phyloP scores from a whole-genome alignment of 1,140 invertebrate genomes.

The Drosophila guanche region DNA sequence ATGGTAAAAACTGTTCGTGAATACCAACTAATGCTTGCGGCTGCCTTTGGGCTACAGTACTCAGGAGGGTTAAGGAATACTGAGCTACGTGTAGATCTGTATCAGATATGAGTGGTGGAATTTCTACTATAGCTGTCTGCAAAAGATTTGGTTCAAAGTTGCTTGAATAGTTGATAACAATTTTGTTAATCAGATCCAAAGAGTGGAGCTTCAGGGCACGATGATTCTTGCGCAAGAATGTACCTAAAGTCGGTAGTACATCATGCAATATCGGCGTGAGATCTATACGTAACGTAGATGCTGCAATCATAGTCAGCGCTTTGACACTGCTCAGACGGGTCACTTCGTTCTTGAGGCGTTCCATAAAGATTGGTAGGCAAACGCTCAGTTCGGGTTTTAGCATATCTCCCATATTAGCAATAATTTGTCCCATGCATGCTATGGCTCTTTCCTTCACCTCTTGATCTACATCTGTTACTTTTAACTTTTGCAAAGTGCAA shows the following conservation, averaged over 20 bases:
- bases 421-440: conserved; percentile 97
- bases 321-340: conserved; percentile 98
- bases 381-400: conserved; percentile 89
- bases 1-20: conserved; percentile 89
- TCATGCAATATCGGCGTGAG: conserved; percentile 93
- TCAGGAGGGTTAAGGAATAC: conserved; percentile 90
- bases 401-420: conserved; percentile 95
- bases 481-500: conserved; percentile 92
- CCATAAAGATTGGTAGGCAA: conserved; percentile 97
- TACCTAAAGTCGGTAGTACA: conserved; percentile 95
- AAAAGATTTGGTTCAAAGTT: conserved; percentile 89
- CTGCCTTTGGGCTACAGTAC: conserved; percentile 85
- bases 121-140: conserved; percentile 90
- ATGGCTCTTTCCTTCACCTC: conserved; percentile 99
- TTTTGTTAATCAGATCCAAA: conserved; percentile 94
- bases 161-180: conserved; percentile 93
- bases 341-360: conserved; percentile 97
- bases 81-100: conserved; percentile 98
- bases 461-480: conserved; percentile 98
- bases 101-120: conserved; percentile 95
- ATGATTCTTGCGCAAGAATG: conserved; percentile 98
- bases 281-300: conserved; percentile 94
- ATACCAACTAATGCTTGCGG: conserved; percentile 83
- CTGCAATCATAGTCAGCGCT: conserved; percentile 96
- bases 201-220: conserved; percentile 96